Percentiles rank a stretch among this genome's conserved stretches.
phyloP scores from a whole-genome alignment of 2,113 vertebrate genomes.

The Ondatra zibethicus region DNA sequence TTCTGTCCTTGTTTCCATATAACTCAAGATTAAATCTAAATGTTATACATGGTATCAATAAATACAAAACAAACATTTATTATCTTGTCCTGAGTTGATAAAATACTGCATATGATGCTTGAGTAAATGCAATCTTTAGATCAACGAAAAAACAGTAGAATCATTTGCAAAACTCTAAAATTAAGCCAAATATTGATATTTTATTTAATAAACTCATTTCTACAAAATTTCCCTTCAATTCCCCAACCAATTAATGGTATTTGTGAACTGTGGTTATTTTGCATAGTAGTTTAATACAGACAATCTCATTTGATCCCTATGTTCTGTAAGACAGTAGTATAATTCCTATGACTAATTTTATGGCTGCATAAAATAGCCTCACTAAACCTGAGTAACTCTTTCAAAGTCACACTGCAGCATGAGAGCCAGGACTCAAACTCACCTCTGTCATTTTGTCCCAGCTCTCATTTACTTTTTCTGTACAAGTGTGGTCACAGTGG shows the following conservation, averaged over 20 bases:
- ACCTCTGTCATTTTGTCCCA: neutral
- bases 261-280: constrained; percentile 15
- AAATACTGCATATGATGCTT: neutral
- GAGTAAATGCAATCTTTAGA: constrained; percentile 38
- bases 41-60: constrained; percentile 10
- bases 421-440: neutral
- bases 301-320: neutral
- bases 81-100: constrained; percentile 30
- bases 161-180: constrained; percentile 34
- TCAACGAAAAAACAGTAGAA: constrained; percentile 15
- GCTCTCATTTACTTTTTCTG: neutral
- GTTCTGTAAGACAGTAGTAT: neutral
- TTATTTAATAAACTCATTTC: constrained; percentile 36
- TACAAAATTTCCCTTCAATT: neutral
- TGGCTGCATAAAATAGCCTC: neutral
- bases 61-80: neutral
- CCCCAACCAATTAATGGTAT: constrained; percentile 14
- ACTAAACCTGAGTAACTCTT: neutral
- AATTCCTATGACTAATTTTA: neutral
- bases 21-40: constrained; percentile 22
- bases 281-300: neutral
- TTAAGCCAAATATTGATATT: constrained; percentile 35
- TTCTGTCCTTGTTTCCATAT: neutral
- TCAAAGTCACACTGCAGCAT: neutral
- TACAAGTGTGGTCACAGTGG: neutral